Percentiles rank a stretch among this genome's conserved stretches.
These are phyloP conservation scores for Drosophila colorata DNA, from an alignment of 2,888 invertebrate genomes.

Conservation along the genomic window DNA sequence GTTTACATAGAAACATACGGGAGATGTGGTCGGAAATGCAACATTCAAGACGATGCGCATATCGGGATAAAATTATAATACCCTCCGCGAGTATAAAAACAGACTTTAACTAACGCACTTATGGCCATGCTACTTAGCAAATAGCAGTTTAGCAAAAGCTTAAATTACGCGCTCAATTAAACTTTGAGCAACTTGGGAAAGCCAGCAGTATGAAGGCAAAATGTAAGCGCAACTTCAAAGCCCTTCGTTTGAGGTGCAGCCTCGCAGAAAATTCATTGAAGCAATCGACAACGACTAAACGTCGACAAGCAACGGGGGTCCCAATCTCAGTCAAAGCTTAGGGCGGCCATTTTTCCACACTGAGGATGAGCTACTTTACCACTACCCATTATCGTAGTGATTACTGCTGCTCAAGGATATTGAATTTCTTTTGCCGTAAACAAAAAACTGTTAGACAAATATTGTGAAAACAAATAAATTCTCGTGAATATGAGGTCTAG, in stretches of 20 bases:
- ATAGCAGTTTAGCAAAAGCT: conserved; percentile 73
- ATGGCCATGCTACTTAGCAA: conserved; percentile 63
- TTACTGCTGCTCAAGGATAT: conserved; percentile 49
- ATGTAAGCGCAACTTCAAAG: conserved; percentile 71
- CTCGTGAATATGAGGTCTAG: conserved; percentile 2
- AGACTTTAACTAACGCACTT: conserved; percentile 48
- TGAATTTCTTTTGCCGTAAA: conserved; percentile 58
- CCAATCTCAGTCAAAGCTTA: conserved; percentile 25
- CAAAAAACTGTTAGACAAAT: conserved; percentile 51
- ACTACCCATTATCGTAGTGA: conserved; percentile 30
- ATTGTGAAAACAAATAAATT: conserved; percentile 52
- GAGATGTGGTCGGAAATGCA: too few species aligned
- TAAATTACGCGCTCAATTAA: conserved; percentile 79
- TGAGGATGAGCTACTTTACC: not conserved
- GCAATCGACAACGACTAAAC: conserved; percentile 44
- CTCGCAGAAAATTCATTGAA: conserved; percentile 75
- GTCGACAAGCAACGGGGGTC: conserved; percentile 11
- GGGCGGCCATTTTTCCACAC: not conserved
- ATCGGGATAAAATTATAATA: not conserved
- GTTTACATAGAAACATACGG: too few species aligned
- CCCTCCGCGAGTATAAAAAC: not conserved
- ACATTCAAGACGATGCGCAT: not conserved
- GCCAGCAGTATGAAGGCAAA: conserved; percentile 37
- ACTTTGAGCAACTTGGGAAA: conserved; percentile 68
- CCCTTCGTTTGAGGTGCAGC: conserved; percentile 75